A percentile compares a stretch with the other conserved stretches of the same genome.
Evolutionary conservation across 2,113 vertebrate genomes (phyloP).

Genomic region (Hepsetus odoe): DNA sequence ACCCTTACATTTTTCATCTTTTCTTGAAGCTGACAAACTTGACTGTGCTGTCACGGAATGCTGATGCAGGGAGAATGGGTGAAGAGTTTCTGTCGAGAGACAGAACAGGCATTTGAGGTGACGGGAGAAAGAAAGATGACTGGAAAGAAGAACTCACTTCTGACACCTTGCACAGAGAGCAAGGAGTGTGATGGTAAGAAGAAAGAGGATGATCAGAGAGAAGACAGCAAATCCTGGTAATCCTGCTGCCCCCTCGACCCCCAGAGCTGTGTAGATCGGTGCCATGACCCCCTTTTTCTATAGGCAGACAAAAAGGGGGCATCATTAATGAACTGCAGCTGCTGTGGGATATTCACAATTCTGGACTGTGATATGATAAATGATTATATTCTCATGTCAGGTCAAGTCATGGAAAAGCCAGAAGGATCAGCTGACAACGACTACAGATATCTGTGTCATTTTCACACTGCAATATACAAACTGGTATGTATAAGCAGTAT

Average conservation of each 20-base stretch:
- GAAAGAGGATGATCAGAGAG: constrained; percentile 60
- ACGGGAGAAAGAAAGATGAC: background rate
- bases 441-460: too few relatives aligned
- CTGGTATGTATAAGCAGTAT: too few relatives aligned
- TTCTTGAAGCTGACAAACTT: constrained; percentile 45
- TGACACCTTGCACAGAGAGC: constrained; percentile 67
- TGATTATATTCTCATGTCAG: too few relatives aligned
- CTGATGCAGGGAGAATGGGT: background rate
- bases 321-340: background rate
- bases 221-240: constrained; percentile 34
- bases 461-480: too few relatives aligned
- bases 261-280: constrained; percentile 36
- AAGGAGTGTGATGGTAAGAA: constrained; percentile 65
- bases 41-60: constrained; percentile 50
- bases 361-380: background rate
- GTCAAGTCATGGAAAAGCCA: too few relatives aligned
- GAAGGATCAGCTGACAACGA: too few relatives aligned
- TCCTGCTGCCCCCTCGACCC: constrained; percentile 30
- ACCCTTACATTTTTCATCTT: constrained; percentile 33
- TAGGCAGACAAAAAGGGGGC: background rate
- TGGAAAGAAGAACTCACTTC: constrained; percentile 60
- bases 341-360: background rate
- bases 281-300: constrained; percentile 61
- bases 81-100: background rate
- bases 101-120: background rate